Conservation (phyloP, 2,888 invertebrate species). For the Ornithoptera priamus region DNA sequence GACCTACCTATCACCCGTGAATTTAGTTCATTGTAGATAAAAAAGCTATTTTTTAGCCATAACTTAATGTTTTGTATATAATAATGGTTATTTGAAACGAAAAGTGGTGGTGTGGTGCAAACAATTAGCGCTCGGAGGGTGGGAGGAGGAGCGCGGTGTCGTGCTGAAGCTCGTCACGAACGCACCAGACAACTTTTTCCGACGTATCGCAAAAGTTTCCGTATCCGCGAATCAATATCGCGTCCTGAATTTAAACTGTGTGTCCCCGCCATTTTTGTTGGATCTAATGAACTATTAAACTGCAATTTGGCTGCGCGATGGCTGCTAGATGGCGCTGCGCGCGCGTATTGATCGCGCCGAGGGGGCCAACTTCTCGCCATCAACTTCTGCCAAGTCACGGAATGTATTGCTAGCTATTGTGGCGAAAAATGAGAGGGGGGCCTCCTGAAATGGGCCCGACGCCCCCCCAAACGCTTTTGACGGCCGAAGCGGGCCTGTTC, state of each 20-base stretch:
- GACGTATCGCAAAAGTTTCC: slow-evolving; percentile 36
- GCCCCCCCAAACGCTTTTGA: slow-evolving; percentile 52
- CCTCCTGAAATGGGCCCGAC: slow-evolving; percentile 53
- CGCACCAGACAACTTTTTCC: slow-evolving; percentile 24
- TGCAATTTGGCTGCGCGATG: slow-evolving; percentile 79
- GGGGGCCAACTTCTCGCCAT: slow-evolving; percentile 69
- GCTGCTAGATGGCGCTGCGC: slow-evolving; percentile 74
- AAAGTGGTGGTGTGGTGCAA: no score
- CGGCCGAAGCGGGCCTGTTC: slow-evolving; percentile 27
- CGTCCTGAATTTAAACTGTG: slow-evolving; percentile 76
- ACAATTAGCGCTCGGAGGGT: no score
- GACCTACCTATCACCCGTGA: no score
- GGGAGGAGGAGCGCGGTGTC: no score
- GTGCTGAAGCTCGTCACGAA: slow-evolving; percentile 1
- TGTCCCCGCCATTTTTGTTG: slow-evolving; percentile 77
- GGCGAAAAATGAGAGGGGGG: slow-evolving; percentile 74
- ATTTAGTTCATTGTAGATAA: no score
- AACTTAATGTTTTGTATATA: no score
- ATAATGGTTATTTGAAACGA: no score
- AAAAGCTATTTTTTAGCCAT: no score
- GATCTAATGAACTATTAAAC: slow-evolving; percentile 81
- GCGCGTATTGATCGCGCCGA: slow-evolving; percentile 75
- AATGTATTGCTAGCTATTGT: slow-evolving; percentile 78
- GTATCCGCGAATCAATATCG: slow-evolving; percentile 68
- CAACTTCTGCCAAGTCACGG: slow-evolving; percentile 78